Conservation (phyloP, 2,113 vertebrate genomes). For the Alethe castanea region DNA sequence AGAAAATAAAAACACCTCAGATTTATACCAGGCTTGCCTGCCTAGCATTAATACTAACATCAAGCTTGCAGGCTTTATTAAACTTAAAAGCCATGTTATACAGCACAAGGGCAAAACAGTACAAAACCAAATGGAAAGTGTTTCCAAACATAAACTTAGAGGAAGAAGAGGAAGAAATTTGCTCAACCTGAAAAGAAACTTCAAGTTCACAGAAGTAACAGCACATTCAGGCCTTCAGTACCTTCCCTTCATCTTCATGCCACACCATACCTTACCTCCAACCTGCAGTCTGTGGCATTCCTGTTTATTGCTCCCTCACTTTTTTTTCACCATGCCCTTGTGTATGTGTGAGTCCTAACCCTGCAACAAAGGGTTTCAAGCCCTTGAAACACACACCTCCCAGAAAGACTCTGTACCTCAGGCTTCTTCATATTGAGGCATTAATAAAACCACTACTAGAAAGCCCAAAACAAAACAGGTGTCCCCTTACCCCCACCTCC, state of each 20-base stretch:
- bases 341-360: not conserved
- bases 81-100: not conserved
- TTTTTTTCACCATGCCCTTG: not conserved
- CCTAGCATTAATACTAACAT: conserved; percentile 47
- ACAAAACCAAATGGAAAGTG: not conserved
- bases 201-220: not conserved
- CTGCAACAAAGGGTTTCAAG: not conserved
- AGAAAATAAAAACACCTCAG: conserved; percentile 29
- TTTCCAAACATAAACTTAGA: not conserved
- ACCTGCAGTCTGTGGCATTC: not conserved
- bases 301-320: not conserved
- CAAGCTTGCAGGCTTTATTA: not conserved
- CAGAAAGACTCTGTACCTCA: not conserved
- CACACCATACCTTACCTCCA: not conserved
- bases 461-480: not conserved
- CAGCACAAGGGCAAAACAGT: conserved; percentile 13
- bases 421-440: not conserved
- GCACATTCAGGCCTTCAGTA: not conserved
- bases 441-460: not conserved
- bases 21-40: conserved; percentile 40
- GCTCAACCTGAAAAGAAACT: not conserved
- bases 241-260: not conserved
- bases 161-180: not conserved
- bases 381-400: not conserved
- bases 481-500: rapidly evolving